phyloP scores from a whole-genome alignment of 2,797 vertebrate species.

The Cossypha niveicapilla region DNA sequence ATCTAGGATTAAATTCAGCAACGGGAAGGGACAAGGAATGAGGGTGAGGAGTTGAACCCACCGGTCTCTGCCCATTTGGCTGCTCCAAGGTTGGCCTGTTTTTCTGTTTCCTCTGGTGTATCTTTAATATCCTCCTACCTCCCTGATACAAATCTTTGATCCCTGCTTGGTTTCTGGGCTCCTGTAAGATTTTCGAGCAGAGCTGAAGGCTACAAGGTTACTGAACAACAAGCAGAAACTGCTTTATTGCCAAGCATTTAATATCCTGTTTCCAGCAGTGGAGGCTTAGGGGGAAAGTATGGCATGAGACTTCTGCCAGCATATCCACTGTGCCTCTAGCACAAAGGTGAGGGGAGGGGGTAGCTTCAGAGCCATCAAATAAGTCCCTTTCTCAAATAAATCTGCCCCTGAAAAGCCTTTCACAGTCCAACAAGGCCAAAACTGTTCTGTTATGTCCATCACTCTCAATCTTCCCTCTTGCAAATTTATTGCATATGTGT shows the following conservation, averaged over 20 bases:
- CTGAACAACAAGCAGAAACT: constrained; percentile 47
- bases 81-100: neutral
- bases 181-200: constrained; percentile 35
- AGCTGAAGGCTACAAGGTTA: constrained; percentile 62
- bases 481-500: neutral
- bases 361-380: neutral
- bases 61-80: neutral
- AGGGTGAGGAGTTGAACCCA: neutral
- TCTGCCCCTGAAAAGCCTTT: neutral
- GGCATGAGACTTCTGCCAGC: neutral
- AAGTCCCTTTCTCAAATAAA: constrained; percentile 30
- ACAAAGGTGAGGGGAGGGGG: neutral
- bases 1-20: neutral
- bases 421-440: neutral
- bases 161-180: neutral
- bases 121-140: constrained; percentile 44
- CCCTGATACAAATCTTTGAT: constrained; percentile 30
- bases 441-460: neutral
- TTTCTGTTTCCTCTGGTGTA: neutral
- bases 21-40: neutral
- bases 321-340: neutral
- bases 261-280: constrained; percentile 40
- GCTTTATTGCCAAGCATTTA: constrained; percentile 60
- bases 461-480: neutral
- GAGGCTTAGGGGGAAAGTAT: neutral